phyloP scores from a whole-genome alignment of 2,888 invertebrate genomes.

The Crossocerus cetratus region DNA sequence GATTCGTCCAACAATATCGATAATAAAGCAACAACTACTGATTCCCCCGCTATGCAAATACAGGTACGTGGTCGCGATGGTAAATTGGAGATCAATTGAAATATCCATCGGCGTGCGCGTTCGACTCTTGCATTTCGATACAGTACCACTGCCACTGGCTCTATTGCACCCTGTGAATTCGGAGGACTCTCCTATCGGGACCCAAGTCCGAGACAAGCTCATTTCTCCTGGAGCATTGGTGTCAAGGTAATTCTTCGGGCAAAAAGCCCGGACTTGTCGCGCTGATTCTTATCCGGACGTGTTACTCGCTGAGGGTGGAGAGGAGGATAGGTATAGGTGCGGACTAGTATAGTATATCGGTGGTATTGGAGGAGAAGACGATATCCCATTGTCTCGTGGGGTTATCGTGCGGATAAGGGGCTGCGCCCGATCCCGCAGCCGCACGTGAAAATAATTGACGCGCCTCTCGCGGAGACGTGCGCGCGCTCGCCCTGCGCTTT shows the following conservation, averaged over 20 bases:
- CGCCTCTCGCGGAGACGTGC: background rate
- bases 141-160: background rate
- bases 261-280: background rate
- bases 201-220: background rate
- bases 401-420: background rate
- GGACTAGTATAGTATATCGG: conserved; percentile 2
- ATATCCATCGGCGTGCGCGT: background rate
- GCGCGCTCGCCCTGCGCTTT: background rate
- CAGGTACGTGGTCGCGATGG: background rate
- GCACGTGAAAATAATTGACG: conserved; percentile 2
- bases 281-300: too few species aligned
- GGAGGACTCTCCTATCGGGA: background rate
- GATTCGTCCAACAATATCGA: too few species aligned
- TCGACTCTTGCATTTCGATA: background rate
- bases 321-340: background rate
- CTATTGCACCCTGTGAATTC: background rate
- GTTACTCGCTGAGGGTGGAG: background rate
- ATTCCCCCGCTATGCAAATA: conserved; percentile 4
- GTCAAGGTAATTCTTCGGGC: background rate
- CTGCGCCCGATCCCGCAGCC: background rate
- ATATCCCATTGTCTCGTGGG: background rate
- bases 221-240: background rate
- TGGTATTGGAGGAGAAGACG: background rate
- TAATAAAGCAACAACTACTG: background rate
- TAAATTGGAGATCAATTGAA: conserved; percentile 9